phyloP scores from a whole-genome alignment of 2,113 vertebrate species.

The Pachyramphus minor region DNA sequence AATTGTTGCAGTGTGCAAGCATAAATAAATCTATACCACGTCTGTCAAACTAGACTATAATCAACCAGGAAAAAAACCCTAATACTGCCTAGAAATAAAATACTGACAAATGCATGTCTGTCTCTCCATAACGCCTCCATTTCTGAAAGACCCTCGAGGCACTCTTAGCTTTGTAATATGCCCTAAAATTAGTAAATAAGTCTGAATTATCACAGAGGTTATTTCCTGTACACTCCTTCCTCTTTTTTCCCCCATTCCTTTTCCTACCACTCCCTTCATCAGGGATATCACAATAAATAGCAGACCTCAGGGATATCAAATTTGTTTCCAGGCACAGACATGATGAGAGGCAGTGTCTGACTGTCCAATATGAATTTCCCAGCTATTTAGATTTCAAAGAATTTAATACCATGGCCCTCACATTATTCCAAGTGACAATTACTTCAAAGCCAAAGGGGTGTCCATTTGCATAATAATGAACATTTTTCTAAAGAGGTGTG shows the following conservation, averaged over 20 bases:
- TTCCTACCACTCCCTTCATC: neutral
- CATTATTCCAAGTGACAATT: slow-evolving; percentile 2
- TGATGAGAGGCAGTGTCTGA: neutral
- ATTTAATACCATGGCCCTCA: neutral
- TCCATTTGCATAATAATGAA: slow-evolving; percentile 41
- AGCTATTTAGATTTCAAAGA: neutral
- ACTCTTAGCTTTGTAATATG: neutral
- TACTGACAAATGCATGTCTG: neutral
- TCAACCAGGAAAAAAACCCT: neutral
- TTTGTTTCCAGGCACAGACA: slow-evolving; percentile 22
- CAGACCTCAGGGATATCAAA: neutral
- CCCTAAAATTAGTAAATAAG: neutral
- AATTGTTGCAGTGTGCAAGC: neutral
- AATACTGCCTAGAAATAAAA: slow-evolving; percentile 6
- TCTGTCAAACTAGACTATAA: neutral
- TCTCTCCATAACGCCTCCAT: neutral
- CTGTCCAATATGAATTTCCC: neutral
- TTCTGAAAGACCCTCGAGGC: neutral
- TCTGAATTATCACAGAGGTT: neutral
- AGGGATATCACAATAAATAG: neutral
- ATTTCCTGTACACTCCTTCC: neutral
- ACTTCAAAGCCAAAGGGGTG: slow-evolving; percentile 26
- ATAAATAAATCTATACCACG: neutral
- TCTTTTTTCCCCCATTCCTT: neutral
- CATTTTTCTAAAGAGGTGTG: neutral